Evolutionary conservation across 92 coral and sea anemone species (phyloP).

Genomic region (Epizoanthus scotinus): DNA sequence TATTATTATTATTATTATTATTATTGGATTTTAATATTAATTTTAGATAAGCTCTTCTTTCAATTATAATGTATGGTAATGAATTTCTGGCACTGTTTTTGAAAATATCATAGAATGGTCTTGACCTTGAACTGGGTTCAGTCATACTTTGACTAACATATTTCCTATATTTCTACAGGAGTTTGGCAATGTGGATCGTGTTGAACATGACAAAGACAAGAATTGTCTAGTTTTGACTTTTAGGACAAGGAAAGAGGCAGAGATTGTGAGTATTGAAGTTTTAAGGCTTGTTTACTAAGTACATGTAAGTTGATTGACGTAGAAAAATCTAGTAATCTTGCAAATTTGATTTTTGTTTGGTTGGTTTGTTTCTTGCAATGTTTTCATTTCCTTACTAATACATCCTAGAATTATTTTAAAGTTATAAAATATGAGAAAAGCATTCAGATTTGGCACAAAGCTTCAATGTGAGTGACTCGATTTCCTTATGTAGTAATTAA

Average conservation of each 20-base stretch:
- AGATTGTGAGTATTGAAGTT: conserved; percentile 67
- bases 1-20: too few species aligned
- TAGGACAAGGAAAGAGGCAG: conserved; percentile 94
- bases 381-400: too few species aligned
- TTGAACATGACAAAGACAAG: conserved; percentile 78
- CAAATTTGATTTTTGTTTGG: too few species aligned
- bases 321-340: not conserved
- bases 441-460: too few species aligned
- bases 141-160: not conserved
- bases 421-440: too few species aligned
- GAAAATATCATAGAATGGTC: too few species aligned
- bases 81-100: too few species aligned
- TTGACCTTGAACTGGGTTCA: not conserved
- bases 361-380: too few species aligned
- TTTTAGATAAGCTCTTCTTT: not conserved
- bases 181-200: conserved; percentile 91
- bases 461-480: too few species aligned
- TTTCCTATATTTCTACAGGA: conserved; percentile 56
- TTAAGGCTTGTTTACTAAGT: not conserved
- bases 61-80: not conserved
- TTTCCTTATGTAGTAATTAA: too few species aligned
- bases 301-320: not conserved
- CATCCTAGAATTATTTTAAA: too few species aligned
- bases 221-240: conserved; percentile 68
- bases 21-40: too few species aligned